Percentiles rank a stretch among this genome's conserved stretches.
Conservation (phyloP, 2,113 vertebrate species). For the Synchiropus splendidus region DNA sequence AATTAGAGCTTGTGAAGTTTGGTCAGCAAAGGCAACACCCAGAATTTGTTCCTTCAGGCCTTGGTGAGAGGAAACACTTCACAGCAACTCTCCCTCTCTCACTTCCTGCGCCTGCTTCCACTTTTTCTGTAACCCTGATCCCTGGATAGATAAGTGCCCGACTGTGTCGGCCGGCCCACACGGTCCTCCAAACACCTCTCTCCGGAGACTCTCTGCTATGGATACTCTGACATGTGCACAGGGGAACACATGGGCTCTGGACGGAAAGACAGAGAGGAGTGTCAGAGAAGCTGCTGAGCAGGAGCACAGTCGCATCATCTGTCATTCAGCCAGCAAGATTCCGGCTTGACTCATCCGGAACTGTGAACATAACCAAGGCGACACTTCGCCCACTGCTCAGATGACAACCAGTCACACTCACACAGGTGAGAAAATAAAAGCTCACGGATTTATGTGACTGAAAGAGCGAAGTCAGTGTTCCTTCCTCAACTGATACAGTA, state of each 20-base stretch:
- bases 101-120: constrained; percentile 46
- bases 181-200: constrained; percentile 41
- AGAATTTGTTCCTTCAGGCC: background rate
- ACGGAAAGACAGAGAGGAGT: constrained; percentile 6
- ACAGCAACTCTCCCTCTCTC: constrained; percentile 38
- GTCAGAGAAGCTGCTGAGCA: constrained; percentile 10
- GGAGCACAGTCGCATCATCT: constrained; percentile 19
- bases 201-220: constrained; percentile 29
- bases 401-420: constrained; percentile 31
- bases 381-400: constrained; percentile 44
- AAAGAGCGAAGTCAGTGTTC: background rate
- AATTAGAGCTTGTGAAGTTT: background rate
- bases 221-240: constrained; percentile 7
- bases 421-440: background rate
- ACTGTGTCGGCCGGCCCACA: constrained; percentile 3
- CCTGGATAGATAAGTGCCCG: background rate
- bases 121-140: constrained; percentile 11
- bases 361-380: constrained; percentile 15
- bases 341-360: constrained; percentile 29
- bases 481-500: too few species aligned
- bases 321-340: constrained; percentile 16
- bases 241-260: background rate
- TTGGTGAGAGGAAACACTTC: constrained; percentile 48
- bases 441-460: too few species aligned
- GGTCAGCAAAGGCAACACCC: background rate